phyloP scores from a whole-genome alignment of 2,888 invertebrate genomes.

The Heterodera filipjevi region DNA sequence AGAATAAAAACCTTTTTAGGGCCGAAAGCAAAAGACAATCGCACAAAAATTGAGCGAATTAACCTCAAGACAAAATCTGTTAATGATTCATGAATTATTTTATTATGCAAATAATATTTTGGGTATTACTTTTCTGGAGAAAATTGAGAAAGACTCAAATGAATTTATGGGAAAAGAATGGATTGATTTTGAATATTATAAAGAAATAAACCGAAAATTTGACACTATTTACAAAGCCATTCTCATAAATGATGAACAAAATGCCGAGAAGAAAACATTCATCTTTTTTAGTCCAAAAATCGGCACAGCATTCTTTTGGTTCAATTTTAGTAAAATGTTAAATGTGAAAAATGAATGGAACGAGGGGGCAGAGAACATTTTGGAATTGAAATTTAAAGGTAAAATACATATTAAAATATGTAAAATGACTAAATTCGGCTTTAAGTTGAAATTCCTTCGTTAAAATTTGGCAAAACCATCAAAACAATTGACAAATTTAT shows the following conservation, averaged over 20 bases:
- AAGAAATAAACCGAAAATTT: neutral
- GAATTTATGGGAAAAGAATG: neutral
- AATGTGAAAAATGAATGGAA: neutral
- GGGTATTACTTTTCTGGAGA: neutral
- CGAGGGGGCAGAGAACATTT: neutral
- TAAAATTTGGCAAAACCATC: neutral
- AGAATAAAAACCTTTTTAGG: neutral
- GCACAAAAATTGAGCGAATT: neutral
- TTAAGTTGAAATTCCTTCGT: neutral
- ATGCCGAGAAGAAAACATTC: neutral
- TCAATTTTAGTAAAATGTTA: neutral
- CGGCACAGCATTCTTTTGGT: neutral
- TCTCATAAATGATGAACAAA: neutral
- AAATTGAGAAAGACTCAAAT: neutral
- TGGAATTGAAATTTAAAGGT: neutral
- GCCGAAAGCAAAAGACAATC: neutral
- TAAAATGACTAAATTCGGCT: neutral
- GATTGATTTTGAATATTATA: neutral
- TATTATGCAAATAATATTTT: neutral
- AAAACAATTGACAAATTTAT: slow-evolving; percentile 3
- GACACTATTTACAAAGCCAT: neutral
- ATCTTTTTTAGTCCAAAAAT: neutral
- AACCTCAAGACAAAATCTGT: neutral
- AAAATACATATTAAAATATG: neutral
- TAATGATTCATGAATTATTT: neutral